Conservation (phyloP, 2,113 vertebrate species). For the Lepus europaeus region DNA sequence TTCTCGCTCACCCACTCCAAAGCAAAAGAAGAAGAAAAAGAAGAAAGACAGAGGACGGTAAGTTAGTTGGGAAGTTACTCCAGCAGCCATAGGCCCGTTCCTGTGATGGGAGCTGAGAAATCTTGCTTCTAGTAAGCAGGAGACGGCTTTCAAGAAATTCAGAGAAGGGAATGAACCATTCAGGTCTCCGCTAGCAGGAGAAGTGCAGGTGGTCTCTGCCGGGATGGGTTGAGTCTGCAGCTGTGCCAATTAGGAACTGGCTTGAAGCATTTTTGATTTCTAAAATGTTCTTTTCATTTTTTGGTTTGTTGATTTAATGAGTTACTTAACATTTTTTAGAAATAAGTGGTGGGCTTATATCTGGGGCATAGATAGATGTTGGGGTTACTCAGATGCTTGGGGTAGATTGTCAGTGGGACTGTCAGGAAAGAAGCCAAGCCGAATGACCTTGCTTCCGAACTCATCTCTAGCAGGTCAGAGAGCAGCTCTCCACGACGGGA, state of each 20-base stretch:
- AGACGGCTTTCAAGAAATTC: neutral
- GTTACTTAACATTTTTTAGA: neutral
- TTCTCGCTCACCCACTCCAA: constrained; percentile 91
- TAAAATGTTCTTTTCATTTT: constrained; percentile 15
- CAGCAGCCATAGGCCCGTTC: neutral
- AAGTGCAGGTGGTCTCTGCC: neutral
- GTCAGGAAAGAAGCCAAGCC: neutral
- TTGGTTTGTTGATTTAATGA: constrained; percentile 5
- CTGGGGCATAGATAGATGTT: neutral
- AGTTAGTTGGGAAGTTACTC: constrained; percentile 57
- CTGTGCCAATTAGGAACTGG: neutral
- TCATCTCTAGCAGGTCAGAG: constrained; percentile 88
- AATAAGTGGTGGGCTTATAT: neutral
- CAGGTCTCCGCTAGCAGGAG: neutral
- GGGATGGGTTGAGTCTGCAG: neutral
- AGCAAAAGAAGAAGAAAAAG: constrained; percentile 91
- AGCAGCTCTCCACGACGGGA: constrained; percentile 90
- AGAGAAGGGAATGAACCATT: neutral
- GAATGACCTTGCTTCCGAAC: constrained; percentile 60
- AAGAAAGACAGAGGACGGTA: constrained; percentile 92
- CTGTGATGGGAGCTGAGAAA: neutral
- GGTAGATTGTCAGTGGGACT: neutral
- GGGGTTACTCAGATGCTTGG: neutral
- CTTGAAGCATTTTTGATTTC: neutral
- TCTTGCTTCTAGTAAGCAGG: neutral